Percentiles rank a stretch among this genome's conserved stretches.
Conservation (phyloP, 1,140 invertebrate genomes). For the Drosophila bifasciata region DNA sequence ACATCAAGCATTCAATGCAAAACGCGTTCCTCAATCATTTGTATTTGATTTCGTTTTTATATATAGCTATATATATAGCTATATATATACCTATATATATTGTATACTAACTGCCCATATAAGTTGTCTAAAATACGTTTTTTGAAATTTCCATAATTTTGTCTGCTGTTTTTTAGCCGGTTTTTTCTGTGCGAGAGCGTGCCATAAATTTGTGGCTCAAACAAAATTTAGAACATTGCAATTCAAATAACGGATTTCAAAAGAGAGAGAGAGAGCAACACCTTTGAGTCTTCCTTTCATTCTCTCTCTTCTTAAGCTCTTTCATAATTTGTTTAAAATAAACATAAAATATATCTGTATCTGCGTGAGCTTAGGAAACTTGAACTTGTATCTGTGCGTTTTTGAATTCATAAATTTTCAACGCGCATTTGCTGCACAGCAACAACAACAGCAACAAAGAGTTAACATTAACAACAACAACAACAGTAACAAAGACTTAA, state of each 20-base stretch:
- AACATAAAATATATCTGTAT: background rate
- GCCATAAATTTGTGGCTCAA: conserved; percentile 44
- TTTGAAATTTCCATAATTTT: conserved; percentile 48
- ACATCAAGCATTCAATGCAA: conserved; percentile 60
- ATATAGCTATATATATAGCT: conserved; percentile 3
- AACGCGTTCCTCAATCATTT: conserved; percentile 51
- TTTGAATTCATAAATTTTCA: conserved; percentile 41
- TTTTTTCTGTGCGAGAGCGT: conserved; percentile 27
- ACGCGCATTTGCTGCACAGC: conserved; percentile 36
- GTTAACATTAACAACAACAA: background rate
- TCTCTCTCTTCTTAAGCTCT: conserved; percentile 6
- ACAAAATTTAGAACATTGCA: conserved; percentile 60
- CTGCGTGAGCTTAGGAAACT: conserved; percentile 19
- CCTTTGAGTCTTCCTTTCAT: conserved; percentile 17
- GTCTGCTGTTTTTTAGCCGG: conserved; percentile 28
- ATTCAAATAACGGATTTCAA: conserved; percentile 54
- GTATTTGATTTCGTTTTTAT: conserved; percentile 1
- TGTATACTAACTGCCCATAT: background rate
- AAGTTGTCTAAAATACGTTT: conserved; percentile 37
- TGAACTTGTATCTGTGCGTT: conserved; percentile 26
- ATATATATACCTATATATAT: conserved; percentile 6
- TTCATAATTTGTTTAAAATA: conserved; percentile 30
- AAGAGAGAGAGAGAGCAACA: background rate
- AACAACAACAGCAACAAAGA: conserved; percentile 4
- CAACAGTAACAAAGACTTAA: background rate